Conservation (phyloP, 2,888 invertebrate genomes). For the Pharmacophagus antenor region DNA sequence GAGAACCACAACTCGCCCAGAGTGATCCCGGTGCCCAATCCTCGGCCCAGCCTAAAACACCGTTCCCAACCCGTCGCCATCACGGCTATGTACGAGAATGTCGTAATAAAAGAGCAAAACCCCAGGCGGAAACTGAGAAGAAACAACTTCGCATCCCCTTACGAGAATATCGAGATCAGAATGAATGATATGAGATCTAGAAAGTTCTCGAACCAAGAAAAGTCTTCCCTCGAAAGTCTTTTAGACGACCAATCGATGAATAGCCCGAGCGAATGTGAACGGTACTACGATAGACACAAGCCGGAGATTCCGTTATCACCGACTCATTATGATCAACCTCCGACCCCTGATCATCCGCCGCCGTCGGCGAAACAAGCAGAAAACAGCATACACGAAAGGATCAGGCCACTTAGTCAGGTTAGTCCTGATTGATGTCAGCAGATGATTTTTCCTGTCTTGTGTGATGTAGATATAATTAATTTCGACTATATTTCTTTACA, state of each 20-base stretch:
- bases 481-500: not conserved
- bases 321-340: constrained; percentile 94
- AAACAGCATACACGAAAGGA: constrained; percentile 93
- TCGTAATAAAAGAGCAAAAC: constrained; percentile 86
- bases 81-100: constrained; percentile 87
- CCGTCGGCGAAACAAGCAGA: constrained; percentile 94
- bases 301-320: constrained; percentile 88
- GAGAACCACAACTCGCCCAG: constrained; percentile 69
- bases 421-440: constrained; percentile 64
- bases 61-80: constrained; percentile 86
- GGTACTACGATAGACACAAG: constrained; percentile 65
- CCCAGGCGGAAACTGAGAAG: constrained; percentile 85
- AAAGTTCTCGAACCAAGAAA: constrained; percentile 76
- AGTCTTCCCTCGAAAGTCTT: constrained; percentile 82
- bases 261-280: constrained; percentile 73
- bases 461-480: not conserved
- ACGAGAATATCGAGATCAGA: constrained; percentile 83
- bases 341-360: constrained; percentile 96
- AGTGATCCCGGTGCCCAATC: constrained; percentile 68
- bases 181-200: constrained; percentile 62
- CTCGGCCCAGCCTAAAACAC: constrained; percentile 70
- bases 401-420: constrained; percentile 94
- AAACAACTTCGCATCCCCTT: constrained; percentile 78
- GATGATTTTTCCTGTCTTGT: constrained; percentile 3
- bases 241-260: constrained; percentile 81